A percentile compares a stretch with the other conserved stretches of the same genome.
Conservation (phyloP, 30 jellyfish, hydroid and myxozoan genomes). For the Cassiopea xamachana region DNA sequence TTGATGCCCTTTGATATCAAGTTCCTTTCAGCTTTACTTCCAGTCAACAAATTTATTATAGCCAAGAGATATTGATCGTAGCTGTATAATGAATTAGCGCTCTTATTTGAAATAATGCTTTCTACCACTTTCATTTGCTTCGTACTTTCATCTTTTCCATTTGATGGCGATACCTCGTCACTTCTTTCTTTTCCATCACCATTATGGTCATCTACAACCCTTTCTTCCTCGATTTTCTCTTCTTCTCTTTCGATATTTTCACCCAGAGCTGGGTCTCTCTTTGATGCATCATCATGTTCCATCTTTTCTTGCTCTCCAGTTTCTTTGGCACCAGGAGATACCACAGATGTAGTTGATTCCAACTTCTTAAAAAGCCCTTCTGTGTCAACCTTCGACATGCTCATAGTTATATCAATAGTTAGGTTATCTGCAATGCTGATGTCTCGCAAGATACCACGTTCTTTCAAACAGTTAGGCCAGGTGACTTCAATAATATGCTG, state of each 20-base stretch:
- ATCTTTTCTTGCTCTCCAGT: neutral
- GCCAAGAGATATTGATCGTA: constrained; percentile 50
- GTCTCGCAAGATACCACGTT: constrained; percentile 71
- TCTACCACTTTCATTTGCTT: constrained; percentile 31
- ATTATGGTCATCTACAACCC: neutral
- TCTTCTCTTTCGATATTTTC: neutral
- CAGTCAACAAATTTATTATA: constrained; percentile 40
- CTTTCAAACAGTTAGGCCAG: constrained; percentile 76
- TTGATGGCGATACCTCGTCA: neutral
- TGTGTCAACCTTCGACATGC: constrained; percentile 35
- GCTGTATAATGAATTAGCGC: neutral
- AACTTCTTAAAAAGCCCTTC: constrained; percentile 2
- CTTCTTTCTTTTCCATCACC: neutral
- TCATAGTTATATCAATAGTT: constrained; percentile 41
- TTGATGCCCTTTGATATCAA: constrained; percentile 64
- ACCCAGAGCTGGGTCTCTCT: neutral
- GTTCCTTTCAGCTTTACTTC: constrained; percentile 39
- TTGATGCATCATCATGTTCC: neutral
- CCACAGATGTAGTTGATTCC: constrained; percentile 1
- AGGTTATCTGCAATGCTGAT: constrained; percentile 38
- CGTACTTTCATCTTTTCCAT: constrained; percentile 1
- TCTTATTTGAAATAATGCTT: constrained; percentile 20
- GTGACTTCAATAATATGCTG: constrained; percentile 21
- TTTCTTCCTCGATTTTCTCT: neutral
- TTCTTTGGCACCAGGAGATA: neutral